Base-by-base conservation (phyloP, 2,888 invertebrate genomes). In the Sphaerophoria taeniata region DNA sequence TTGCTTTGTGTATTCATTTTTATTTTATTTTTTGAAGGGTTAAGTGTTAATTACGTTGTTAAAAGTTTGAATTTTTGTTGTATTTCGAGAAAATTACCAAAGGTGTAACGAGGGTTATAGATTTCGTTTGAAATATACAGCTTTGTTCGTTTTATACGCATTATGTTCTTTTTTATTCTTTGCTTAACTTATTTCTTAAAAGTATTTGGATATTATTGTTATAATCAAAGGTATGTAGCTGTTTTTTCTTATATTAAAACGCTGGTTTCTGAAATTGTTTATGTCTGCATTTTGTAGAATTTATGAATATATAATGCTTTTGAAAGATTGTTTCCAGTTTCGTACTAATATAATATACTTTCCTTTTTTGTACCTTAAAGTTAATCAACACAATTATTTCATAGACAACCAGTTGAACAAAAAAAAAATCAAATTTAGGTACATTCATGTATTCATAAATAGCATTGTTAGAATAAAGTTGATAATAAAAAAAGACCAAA, bases 291-390 rank as follows among this genome's bases (percentile, higher is more conserved):
- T 45, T 76, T 76, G 56, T 75, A 61, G 76, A 82, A 61, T 76
- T 67, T 67, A 67, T 53, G 51, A 6, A 61, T 69, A 76, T 53
- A 72, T 80, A 84, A 79, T 84, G 84, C 84, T 84, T 79, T 67
- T 69, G 80, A 84, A 84, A 80, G 84, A 84, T 84, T 84, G 84
- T 84, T 84, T 80, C 72, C 80, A 72, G 84, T 84, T 84, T 80
- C 84, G 69, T 80, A 24, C 2, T 24, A 73, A 43, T 82, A 60
- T 65, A 70, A 45, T 73, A 9, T 63, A 75, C 67, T 69, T 16
- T 43, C 12, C 65, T 79, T 65, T 16, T 58, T 49, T 56, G 55
- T 67, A 67, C n/a, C 75, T 75, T 75, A 75, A 51, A 39, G 47
- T 36, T 75, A 56, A 58, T 45, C 56, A 75, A 82, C 75, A 69